phyloP scores from a whole-genome alignment of 2,113 vertebrate species.

The Callaeas wilsoni region DNA sequence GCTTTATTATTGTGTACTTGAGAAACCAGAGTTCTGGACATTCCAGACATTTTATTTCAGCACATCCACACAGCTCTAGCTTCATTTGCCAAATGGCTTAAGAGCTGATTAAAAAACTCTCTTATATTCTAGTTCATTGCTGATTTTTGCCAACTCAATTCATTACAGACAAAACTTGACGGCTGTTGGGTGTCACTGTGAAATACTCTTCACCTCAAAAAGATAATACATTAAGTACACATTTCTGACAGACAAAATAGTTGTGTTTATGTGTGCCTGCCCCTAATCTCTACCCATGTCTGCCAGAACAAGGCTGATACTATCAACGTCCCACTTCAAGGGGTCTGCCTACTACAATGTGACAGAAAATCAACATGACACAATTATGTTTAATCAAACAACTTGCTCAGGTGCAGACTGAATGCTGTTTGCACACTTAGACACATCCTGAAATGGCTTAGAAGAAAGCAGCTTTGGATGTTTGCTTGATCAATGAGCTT shows the following conservation, averaged over 20 bases:
- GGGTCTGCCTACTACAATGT: not conserved
- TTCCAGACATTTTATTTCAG: not conserved
- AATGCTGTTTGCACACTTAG: not conserved
- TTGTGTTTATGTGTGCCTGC: not conserved
- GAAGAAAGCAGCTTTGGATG: not conserved
- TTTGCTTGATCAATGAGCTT: not conserved
- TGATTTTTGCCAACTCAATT: not conserved
- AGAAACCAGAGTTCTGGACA: not conserved
- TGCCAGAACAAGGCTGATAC: not conserved
- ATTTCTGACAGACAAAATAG: not conserved
- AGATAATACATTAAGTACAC: not conserved
- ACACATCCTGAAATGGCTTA: not conserved
- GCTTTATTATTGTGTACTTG: not conserved
- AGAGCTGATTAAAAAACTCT: not conserved
- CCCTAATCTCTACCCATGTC: not conserved
- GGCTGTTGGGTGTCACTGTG: not conserved
- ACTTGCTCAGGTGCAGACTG: not conserved
- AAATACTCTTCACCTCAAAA: not conserved
- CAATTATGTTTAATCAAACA: not conserved
- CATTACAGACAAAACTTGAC: not conserved
- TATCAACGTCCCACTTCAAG: not conserved
- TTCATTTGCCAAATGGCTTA: not conserved
- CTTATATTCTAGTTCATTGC: not conserved
- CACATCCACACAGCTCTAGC: not conserved
- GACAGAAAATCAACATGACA: not conserved